A percentile compares a stretch with the other conserved stretches of the same genome.
These are phyloP conservation scores for Bimastos eiseni DNA, from an alignment of 2,888 invertebrate species.

Conservation along the genomic window DNA sequence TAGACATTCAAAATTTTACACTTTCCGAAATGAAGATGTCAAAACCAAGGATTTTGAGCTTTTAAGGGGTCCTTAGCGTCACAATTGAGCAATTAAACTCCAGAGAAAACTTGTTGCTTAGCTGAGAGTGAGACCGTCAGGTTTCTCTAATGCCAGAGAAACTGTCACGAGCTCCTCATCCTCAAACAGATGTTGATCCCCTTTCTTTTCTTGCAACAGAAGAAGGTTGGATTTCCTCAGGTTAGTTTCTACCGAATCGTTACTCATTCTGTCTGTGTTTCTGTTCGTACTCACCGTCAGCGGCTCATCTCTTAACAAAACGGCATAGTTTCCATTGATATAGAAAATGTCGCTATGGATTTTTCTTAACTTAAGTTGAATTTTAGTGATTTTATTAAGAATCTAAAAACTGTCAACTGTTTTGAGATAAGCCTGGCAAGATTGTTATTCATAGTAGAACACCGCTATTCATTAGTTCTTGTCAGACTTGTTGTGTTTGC, in stretches of 20 bases:
- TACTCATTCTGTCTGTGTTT: neutral
- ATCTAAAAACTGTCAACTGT: neutral
- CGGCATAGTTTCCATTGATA: neutral
- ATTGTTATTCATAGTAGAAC: neutral
- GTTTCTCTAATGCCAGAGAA: constrained; percentile 4
- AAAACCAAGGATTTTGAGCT: too few relatives aligned
- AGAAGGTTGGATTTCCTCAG: neutral
- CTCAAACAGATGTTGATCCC: neutral
- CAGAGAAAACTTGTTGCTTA: too few relatives aligned
- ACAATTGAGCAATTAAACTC: too few relatives aligned
- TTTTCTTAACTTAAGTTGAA: neutral
- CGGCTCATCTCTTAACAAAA: neutral
- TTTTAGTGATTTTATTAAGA: neutral
- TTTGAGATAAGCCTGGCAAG: neutral
- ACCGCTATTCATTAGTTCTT: neutral
- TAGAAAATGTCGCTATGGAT: neutral
- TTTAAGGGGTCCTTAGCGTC: too few relatives aligned
- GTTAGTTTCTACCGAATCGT: neutral
- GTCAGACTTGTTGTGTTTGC: too few relatives aligned
- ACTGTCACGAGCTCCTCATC: neutral
- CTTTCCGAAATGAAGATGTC: too few relatives aligned
- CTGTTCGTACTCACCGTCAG: neutral
- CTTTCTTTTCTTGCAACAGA: neutral
- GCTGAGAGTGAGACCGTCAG: neutral
- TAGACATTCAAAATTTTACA: too few relatives aligned